Conservation (phyloP, 2,797 vertebrate genomes). For the Hapalemur alaotrensis region DNA sequence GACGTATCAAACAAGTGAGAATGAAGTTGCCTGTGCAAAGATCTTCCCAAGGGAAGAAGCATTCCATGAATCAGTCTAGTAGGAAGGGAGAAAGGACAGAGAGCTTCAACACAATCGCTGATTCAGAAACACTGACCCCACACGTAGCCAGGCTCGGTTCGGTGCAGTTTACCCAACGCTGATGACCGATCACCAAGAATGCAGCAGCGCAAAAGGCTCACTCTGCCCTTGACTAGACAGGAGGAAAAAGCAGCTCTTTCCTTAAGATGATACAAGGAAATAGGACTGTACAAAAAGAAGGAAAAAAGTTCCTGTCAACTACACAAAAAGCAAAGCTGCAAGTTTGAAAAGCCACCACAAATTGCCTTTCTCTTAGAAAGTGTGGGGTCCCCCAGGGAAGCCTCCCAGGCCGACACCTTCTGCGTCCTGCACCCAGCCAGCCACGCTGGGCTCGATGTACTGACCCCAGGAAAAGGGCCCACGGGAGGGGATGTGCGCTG, state of each 20-base stretch:
- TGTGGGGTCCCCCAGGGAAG: too few relatives aligned
- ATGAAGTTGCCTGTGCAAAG: background rate
- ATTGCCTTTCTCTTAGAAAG: background rate
- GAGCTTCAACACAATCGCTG: too few relatives aligned
- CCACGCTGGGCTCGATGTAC: background rate
- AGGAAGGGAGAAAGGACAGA: background rate
- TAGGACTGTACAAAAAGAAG: background rate
- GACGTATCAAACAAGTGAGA: background rate
- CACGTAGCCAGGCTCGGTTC: background rate
- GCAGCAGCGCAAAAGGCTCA: fast-evolving
- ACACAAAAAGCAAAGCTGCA: background rate
- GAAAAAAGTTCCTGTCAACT: background rate
- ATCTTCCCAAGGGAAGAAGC: background rate
- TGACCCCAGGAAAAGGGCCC: background rate
- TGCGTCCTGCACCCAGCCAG: fast-evolving
- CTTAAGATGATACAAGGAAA: background rate
- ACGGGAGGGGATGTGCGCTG: fast-evolving
- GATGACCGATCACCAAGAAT: fast-evolving
- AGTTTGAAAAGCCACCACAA: background rate
- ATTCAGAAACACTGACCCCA: background rate
- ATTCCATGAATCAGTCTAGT: background rate
- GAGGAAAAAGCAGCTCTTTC: background rate
- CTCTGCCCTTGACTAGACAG: background rate
- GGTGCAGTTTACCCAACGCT: background rate
- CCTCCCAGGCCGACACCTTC: background rate